Percentiles rank a stretch among this genome's conserved stretches.
These are phyloP conservation scores for Cloeon dipterum DNA, from an alignment of 2,888 invertebrate species.

Conservation along the genomic window DNA sequence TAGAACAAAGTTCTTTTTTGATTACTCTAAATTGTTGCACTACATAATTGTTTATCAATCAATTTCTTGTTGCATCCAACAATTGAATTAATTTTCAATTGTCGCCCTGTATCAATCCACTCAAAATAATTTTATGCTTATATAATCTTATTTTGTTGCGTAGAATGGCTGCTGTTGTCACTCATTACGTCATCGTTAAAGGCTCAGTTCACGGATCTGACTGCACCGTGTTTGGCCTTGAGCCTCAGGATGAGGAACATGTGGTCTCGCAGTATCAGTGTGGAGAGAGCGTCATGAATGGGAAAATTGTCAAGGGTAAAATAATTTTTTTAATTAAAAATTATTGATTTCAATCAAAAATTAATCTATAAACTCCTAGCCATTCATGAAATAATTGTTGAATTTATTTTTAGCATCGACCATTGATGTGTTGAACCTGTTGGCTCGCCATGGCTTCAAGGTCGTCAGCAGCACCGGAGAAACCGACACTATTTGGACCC, in stretches of 20 bases:
- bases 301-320: slow-evolving; percentile 37
- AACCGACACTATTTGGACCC: slow-evolving; percentile 60
- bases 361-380: too few species aligned
- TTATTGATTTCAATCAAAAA: too few species aligned
- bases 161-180: slow-evolving; percentile 15
- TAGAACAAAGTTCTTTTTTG: too few species aligned
- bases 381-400: too few species aligned
- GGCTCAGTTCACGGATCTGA: slow-evolving; percentile 53
- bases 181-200: slow-evolving; percentile 53
- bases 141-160: slow-evolving; percentile 14
- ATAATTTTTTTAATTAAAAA: background rate
- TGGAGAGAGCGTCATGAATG: slow-evolving; percentile 38
- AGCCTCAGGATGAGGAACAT: slow-evolving; percentile 41
- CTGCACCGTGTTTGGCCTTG: slow-evolving; percentile 52
- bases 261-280: slow-evolving; percentile 43
- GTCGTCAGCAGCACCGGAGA: slow-evolving; percentile 58
- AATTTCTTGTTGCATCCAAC: too few species aligned
- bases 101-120: too few species aligned
- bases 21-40: too few species aligned
- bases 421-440: slow-evolving; percentile 47
- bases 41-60: too few species aligned
- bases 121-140: too few species aligned
- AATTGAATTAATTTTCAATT: too few species aligned
- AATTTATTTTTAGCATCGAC: too few species aligned
- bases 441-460: slow-evolving; percentile 54